Evolutionary conservation across 2,113 vertebrate species (phyloP).

Genomic region (Anarhynchus alexandrinus): DNA sequence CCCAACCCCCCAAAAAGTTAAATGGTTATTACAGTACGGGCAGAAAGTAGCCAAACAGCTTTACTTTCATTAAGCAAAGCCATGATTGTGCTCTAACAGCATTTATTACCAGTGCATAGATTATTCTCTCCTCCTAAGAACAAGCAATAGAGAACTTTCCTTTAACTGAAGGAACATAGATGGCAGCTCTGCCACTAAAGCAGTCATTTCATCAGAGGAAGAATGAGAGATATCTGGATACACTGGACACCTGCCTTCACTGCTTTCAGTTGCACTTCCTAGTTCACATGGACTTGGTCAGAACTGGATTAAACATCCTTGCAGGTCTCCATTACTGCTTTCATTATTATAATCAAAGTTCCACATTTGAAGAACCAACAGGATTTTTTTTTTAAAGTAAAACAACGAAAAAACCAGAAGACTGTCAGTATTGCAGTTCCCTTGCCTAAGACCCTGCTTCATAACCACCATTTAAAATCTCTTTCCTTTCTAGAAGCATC

Average conservation of each 20-base stretch:
- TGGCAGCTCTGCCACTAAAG: neutral
- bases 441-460: neutral
- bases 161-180: neutral
- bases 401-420: neutral
- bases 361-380: neutral
- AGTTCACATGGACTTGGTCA: neutral
- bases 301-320: neutral
- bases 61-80: slow-evolving; percentile 10
- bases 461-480: neutral
- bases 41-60: neutral
- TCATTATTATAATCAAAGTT: neutral
- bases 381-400: neutral
- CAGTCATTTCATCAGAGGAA: neutral
- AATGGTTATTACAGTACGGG: neutral
- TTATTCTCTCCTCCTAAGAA: neutral
- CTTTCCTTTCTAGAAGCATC: neutral
- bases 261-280: neutral
- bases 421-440: neutral
- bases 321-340: neutral
- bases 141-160: neutral
- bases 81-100: neutral
- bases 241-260: neutral
- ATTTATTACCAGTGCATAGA: neutral
- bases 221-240: neutral
- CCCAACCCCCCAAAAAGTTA: neutral